These are phyloP conservation scores for Aplidium turbinatum DNA, from an alignment of 23 tunicate genomes.

Conservation along the genomic window DNA sequence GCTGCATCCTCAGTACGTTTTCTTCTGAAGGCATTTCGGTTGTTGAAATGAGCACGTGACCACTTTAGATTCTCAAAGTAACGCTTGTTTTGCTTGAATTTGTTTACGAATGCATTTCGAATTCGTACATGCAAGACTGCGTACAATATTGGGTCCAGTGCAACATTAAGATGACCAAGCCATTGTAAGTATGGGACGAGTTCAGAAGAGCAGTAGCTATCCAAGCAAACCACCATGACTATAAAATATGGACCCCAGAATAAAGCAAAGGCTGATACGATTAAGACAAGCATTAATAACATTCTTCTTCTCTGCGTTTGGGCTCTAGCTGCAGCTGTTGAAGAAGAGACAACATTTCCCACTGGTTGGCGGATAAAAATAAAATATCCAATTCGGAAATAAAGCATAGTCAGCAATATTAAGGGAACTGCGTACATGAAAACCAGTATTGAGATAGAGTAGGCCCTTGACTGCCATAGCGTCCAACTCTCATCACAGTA, in stretches of 20 bases:
- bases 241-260: conserved; percentile 75
- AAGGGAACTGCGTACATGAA: conserved; percentile 43
- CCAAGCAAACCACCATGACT: conserved; percentile 16
- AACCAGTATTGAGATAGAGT: conserved; percentile 38
- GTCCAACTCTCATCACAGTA: no score
- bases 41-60: no score
- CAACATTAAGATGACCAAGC: conserved; percentile 58
- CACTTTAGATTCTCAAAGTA: no score
- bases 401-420: conserved; percentile 16
- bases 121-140: conserved; percentile 58
- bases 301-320: conserved; percentile 27
- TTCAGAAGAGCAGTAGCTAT: conserved; percentile 5
- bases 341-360: conserved; percentile 27
- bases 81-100: no score
- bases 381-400: conserved; percentile 46
- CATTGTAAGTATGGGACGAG: conserved; percentile 43
- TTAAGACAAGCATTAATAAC: conserved; percentile 24
- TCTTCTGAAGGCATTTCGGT: no score
- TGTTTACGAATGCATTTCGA: conserved; percentile 27
- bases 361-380: conserved; percentile 18
- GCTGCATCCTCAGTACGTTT: no score
- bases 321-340: conserved; percentile 15
- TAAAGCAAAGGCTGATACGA: conserved; percentile 47
- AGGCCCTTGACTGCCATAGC: no score
- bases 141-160: conserved; percentile 61